A percentile compares a stretch with the other conserved stretches of the same genome.
These are phyloP conservation scores for Cebidichthys violaceus DNA, from an alignment of 2,113 vertebrate species.

Conservation along the genomic window DNA sequence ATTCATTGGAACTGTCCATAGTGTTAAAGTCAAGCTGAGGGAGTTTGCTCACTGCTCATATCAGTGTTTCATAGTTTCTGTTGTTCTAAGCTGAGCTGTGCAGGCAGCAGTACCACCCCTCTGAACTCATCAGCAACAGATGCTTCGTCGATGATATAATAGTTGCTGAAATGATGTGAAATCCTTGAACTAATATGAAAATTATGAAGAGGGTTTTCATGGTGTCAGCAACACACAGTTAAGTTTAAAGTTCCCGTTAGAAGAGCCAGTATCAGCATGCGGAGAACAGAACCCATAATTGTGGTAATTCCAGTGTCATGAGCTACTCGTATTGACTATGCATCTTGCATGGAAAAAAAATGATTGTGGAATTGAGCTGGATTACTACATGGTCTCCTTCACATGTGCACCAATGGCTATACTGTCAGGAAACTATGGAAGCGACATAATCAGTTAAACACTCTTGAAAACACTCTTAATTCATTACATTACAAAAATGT, in stretches of 20 bases:
- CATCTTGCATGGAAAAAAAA: slow-evolving; percentile 25
- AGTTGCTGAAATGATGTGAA: slow-evolving; percentile 13
- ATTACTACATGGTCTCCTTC: not conserved
- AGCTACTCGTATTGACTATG: slow-evolving; percentile 16
- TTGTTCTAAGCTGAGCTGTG: not conserved
- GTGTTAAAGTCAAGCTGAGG: not conserved
- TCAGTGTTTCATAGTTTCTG: not conserved
- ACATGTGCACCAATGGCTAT: not conserved
- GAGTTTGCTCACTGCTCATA: not conserved
- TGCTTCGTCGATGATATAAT: slow-evolving; percentile 16
- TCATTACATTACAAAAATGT: not conserved
- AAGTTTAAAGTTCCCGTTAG: slow-evolving; percentile 34
- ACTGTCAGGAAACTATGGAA: no score
- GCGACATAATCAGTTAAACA: no score
- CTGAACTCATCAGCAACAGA: slow-evolving; percentile 19
- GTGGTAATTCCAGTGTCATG: slow-evolving; percentile 39
- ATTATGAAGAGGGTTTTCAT: not conserved
- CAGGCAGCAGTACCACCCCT: slow-evolving; percentile 2
- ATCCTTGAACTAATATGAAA: slow-evolving; percentile 24
- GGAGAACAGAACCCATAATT: slow-evolving; percentile 55
- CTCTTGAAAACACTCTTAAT: no score
- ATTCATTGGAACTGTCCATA: not conserved
- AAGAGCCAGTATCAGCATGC: slow-evolving; percentile 36
- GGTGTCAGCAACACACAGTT: slow-evolving; percentile 6
- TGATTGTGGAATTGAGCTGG: not conserved